These are phyloP conservation scores for Sciurus carolinensis DNA, from an alignment of 2,797 vertebrate genomes.

Conservation along the genomic window DNA sequence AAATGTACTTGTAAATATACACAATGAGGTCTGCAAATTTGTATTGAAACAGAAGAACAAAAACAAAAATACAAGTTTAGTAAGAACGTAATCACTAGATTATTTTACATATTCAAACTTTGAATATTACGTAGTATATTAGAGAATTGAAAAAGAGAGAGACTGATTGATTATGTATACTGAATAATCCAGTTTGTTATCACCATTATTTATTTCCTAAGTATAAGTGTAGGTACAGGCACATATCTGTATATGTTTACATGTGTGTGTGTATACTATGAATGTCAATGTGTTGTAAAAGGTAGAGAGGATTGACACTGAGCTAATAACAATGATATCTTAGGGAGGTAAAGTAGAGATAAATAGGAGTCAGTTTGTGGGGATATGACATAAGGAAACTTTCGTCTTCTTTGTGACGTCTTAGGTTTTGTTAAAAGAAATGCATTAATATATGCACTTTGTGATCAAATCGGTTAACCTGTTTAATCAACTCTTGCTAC, in stretches of 20 bases:
- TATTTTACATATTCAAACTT: not conserved
- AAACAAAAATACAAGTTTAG: not conserved
- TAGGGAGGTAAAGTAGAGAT: not conserved
- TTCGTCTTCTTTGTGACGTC: not conserved
- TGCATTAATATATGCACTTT: not conserved
- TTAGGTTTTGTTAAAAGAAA: not conserved
- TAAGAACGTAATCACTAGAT: not conserved
- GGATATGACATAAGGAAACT: not conserved
- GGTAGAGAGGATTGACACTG: not conserved
- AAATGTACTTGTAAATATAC: not conserved
- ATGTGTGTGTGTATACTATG: not conserved
- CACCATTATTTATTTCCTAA: not conserved
- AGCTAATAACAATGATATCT: not conserved
- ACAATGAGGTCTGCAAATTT: not conserved
- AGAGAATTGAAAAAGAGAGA: not conserved
- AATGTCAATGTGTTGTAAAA: not conserved
- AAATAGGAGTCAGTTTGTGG: accelerated
- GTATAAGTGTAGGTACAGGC: not conserved
- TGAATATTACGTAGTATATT: not conserved
- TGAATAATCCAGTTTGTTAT: not conserved
- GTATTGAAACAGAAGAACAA: not conserved
- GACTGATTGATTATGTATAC: not conserved
- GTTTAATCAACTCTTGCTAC: not conserved
- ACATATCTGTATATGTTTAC: not conserved
- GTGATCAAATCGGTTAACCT: not conserved